phyloP scores from a whole-genome alignment of 1,140 invertebrate species.

The Manduca sexta region DNA sequence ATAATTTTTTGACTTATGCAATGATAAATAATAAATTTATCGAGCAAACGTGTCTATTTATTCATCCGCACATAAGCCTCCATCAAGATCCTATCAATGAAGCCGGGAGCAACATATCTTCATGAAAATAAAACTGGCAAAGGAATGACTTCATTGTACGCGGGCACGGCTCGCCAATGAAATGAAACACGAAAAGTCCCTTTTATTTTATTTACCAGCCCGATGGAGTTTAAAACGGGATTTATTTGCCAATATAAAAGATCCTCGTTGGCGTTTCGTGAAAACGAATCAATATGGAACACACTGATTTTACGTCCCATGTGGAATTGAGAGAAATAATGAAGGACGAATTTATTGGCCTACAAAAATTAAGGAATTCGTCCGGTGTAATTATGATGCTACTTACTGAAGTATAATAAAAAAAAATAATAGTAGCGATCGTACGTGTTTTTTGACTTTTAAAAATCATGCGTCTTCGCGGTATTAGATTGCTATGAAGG shows the following conservation, averaged over 20 bases:
- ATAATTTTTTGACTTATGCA: too few relatives aligned
- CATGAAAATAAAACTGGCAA: conserved; percentile 46
- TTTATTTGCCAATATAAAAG: conserved; percentile 59
- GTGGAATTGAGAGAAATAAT: too few relatives aligned
- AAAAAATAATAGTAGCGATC: too few relatives aligned
- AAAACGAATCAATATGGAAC: conserved; percentile 1
- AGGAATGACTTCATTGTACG: conserved; percentile 28
- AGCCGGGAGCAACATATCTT: conserved; percentile 41
- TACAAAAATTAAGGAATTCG: too few relatives aligned
- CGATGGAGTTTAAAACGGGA: conserved; percentile 46
- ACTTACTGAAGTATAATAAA: too few relatives aligned
- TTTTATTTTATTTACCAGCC: conserved; percentile 51
- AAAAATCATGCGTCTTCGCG: too few relatives aligned
- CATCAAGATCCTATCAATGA: conserved; percentile 23
- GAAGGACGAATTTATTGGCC: too few relatives aligned
- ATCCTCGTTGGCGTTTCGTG: conserved; percentile 21
- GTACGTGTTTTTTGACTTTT: too few relatives aligned
- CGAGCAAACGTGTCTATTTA: conserved; percentile 7
- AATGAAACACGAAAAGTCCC: conserved; percentile 54
- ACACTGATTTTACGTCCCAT: too few relatives aligned
- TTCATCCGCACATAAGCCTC: conserved; percentile 19
- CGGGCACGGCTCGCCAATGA: conserved; percentile 23
- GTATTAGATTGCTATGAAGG: too few relatives aligned
- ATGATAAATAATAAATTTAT: too few relatives aligned
- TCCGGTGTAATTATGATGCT: too few relatives aligned